Conservation (phyloP, 2,113 vertebrate genomes). For the Ahaetulla prasina region DNA sequence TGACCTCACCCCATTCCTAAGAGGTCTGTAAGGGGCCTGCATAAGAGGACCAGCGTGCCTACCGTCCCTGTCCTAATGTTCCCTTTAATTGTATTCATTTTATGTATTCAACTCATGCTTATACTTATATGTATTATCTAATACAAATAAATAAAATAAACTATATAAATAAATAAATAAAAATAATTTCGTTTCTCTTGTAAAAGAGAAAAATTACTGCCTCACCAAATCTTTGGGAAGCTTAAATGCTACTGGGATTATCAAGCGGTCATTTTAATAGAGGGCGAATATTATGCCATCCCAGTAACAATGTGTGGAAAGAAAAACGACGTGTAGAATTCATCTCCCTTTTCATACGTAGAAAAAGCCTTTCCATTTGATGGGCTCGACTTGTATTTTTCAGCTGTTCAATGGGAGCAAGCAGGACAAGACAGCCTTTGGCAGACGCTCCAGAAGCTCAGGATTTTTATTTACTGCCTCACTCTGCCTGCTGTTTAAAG, state of each 20-base stretch:
- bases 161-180: too few relatives aligned
- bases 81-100: too few relatives aligned
- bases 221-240: too few relatives aligned
- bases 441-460: neutral
- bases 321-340: neutral
- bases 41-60: too few relatives aligned
- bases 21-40: too few relatives aligned
- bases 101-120: too few relatives aligned
- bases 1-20: too few relatives aligned
- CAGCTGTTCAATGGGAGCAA: neutral
- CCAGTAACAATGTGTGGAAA: neutral
- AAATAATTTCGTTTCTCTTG: too few relatives aligned
- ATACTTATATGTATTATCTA: too few relatives aligned
- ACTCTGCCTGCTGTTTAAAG: neutral
- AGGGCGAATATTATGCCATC: neutral
- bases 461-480: neutral
- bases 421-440: neutral
- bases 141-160: too few relatives aligned
- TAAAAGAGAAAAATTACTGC: neutral
- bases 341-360: neutral
- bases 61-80: too few relatives aligned
- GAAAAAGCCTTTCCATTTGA: neutral
- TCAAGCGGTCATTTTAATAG: neutral
- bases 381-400: neutral
- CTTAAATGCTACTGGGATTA: neutral